These are phyloP conservation scores for Oreocharis arfaki DNA, from an alignment of 2,113 vertebrate genomes.

Conservation along the genomic window DNA sequence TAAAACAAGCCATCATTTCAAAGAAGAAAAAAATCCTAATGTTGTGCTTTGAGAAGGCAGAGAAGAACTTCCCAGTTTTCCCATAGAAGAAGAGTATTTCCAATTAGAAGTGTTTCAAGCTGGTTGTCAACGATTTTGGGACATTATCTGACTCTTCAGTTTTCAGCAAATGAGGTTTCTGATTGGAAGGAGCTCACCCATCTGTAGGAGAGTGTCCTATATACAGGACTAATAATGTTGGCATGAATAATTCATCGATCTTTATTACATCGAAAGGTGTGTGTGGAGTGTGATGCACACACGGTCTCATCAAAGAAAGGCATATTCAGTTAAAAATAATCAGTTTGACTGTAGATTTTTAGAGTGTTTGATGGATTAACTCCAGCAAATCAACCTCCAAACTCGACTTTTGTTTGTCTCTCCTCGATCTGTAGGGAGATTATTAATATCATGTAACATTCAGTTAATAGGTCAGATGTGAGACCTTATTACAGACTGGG, in stretches of 20 bases:
- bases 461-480: conserved; percentile 61
- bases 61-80: not conserved
- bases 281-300: not conserved
- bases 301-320: not conserved
- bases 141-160: conserved; percentile 18
- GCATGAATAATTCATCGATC: conserved; percentile 49
- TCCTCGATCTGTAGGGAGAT: conserved; percentile 30
- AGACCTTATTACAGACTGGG: conserved; percentile 40
- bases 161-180: conserved; percentile 36
- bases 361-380: not conserved
- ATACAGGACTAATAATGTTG: conserved; percentile 31
- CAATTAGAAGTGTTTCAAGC: conserved; percentile 28
- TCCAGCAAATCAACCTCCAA: conserved; percentile 1
- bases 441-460: conserved; percentile 56
- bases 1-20: not conserved
- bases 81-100: not conserved
- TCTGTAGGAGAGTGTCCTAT: conserved; percentile 47
- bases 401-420: conserved; percentile 16
- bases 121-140: conserved; percentile 1
- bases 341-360: not conserved
- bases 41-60: not conserved
- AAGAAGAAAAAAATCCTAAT: not conserved
- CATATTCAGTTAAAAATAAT: not conserved
- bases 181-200: conserved; percentile 33
- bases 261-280: not conserved